These are phyloP conservation scores for Popillia japonica DNA, from an alignment of 1,140 invertebrate genomes.

Conservation along the genomic window DNA sequence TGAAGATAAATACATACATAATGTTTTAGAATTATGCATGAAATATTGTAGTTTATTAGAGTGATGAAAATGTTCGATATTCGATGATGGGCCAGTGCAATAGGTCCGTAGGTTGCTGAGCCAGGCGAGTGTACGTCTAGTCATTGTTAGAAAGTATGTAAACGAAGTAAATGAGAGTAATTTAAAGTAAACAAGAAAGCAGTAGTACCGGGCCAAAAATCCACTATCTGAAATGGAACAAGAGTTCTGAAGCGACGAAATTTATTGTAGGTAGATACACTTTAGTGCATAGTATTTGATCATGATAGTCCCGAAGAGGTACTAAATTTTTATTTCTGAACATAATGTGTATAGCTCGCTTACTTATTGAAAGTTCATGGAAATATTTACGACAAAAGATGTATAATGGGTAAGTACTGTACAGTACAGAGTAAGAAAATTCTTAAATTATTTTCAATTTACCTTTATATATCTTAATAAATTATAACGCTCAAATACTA, in stretches of 20 bases:
- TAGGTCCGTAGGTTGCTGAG: conserved; percentile 53
- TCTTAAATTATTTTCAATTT: no score
- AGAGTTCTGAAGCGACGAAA: conserved; percentile 36
- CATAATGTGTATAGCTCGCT: no score
- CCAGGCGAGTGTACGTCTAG: conserved; percentile 60
- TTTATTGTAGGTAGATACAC: not conserved
- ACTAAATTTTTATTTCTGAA: no score
- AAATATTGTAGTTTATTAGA: conserved; percentile 26
- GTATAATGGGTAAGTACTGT: no score
- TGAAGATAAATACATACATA: conserved; percentile 6
- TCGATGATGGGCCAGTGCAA: conserved; percentile 54
- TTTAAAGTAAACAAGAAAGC: conserved; percentile 19
- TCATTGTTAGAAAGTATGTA: conserved; percentile 50
- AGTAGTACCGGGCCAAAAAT: conserved; percentile 27
- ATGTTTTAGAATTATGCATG: conserved; percentile 34
- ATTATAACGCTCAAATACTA: no score
- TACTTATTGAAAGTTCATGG: no score
- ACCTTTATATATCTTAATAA: no score
- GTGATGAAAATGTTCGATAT: not conserved
- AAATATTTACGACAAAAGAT: no score
- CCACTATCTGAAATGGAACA: conserved; percentile 32
- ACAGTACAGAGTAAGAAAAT: no score
- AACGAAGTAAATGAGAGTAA: not conserved
- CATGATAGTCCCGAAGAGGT: no score
- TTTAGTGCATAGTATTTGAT: no score